Evolutionary conservation across 2,797 vertebrate genomes (phyloP), one percentile per base, ranked within the genome.

Genomic region (Trematomus bernacchii): DNA sequence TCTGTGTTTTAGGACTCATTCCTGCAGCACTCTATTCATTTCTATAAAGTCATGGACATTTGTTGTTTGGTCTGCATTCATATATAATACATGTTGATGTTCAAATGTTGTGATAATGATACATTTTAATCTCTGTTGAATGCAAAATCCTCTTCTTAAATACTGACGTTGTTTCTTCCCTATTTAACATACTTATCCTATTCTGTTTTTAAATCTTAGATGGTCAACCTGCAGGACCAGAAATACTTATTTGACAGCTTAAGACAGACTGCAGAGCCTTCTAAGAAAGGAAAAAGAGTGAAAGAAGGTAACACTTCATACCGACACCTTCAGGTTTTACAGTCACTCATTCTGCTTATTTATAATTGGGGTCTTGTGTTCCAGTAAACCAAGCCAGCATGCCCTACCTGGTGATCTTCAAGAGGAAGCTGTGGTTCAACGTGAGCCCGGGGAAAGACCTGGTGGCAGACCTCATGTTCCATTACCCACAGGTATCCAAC

Each of bases 351-450:
- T 62, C 19, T 50, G 3, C 3, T 5, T 51, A 37, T 80, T 71
- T 21, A 12, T 70, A 33, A 37, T 10, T 10, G 5, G 52, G 14
- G 6, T 70, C 66, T 79, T 77, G 46, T 76, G 85, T 73, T 60
- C 57, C 80, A 98, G 97, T 87, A 61, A 75, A 48, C 50, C 23
- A 82, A 6, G 7, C 64, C 51, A 90, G 71, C 8, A 65, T 92
- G 51, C 85, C 91, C 0, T 97, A 96, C 55, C 79, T 96, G 74
- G 96, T 99, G 53, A 92, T 97, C 66, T 97, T 97, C 71, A 97
- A 97, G 96, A 94, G 97, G 90, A 99, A 99, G 85, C 92, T 99
- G 19, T 99, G 98, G 98, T 94, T 99, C 77, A 97, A 94, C 1
- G 96, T 99, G 60, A 82, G 12, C 73, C 98, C 98, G 0, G 98